Evolutionary conservation across 2,888 invertebrate genomes (phyloP).

Genomic region (Nemotelus nigrinus): DNA sequence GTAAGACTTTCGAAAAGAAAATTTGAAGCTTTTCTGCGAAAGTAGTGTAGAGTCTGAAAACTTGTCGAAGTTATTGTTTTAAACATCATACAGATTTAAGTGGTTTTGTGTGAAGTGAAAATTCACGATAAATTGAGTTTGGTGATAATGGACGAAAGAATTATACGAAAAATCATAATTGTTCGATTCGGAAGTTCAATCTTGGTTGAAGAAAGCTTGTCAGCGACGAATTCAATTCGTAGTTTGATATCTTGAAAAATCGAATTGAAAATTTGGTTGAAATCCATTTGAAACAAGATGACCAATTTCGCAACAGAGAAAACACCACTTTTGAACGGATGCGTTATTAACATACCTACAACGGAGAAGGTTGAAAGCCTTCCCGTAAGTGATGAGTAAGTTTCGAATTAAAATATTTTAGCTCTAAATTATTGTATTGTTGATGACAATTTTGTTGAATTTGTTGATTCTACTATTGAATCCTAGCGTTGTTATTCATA

Average conservation of each 20-base stretch:
- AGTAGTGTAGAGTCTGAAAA: not conserved
- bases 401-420: not conserved
- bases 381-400: slow-evolving; percentile 21
- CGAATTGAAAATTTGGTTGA: not conserved
- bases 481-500: no score
- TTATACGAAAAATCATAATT: not conserved
- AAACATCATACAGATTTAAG: not conserved
- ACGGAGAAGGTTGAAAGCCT: slow-evolving; percentile 28
- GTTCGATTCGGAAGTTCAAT: not conserved
- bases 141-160: slow-evolving; percentile 40
- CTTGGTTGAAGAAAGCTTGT: not conserved
- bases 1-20: not conserved
- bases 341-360: slow-evolving; percentile 49
- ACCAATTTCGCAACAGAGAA: slow-evolving; percentile 48
- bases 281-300: slow-evolving; percentile 45
- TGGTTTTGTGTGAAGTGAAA: slow-evolving; percentile 18
- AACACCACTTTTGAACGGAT: slow-evolving; percentile 50
- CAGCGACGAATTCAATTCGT: slow-evolving; percentile 4
- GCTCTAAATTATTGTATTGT: no score
- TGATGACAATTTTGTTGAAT: no score
- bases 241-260: slow-evolving; percentile 19
- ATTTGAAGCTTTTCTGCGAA: not conserved
- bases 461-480: no score
- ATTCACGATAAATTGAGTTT: slow-evolving; percentile 13
- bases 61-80: not conserved